A percentile compares a stretch with the other conserved stretches of the same genome.
These are phyloP conservation scores for Urocitellus parryii DNA, from an alignment of 2,113 vertebrate species.

Conservation along the genomic window DNA sequence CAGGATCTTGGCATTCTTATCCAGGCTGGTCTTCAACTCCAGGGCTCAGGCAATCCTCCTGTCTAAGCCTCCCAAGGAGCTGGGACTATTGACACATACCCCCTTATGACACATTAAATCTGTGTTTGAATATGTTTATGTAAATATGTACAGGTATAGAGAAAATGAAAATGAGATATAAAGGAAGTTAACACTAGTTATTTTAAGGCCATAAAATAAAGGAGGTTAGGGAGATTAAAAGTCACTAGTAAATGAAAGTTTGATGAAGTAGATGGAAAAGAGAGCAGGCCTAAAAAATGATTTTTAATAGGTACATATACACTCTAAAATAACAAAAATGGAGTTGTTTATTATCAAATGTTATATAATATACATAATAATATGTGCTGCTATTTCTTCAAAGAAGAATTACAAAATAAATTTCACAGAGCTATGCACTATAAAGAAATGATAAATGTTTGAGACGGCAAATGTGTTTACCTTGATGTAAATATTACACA, in stretches of 20 bases:
- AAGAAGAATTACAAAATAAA: constrained; percentile 28
- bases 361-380: no score
- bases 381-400: neutral
- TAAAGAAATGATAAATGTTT: neutral
- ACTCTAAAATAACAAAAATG: no score
- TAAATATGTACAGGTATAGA: no score
- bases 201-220: constrained; percentile 43
- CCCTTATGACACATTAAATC: no score
- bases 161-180: neutral
- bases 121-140: no score
- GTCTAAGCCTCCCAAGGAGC: no score
- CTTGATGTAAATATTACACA: neutral
- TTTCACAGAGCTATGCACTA: neutral
- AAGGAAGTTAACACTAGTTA: constrained; percentile 7
- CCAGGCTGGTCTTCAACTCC: no score
- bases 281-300: neutral
- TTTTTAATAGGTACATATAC: neutral
- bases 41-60: no score
- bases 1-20: no score
- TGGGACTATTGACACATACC: no score
- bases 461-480: neutral
- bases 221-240: neutral
- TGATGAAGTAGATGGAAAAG: neutral
- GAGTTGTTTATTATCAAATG: no score
- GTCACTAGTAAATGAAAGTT: neutral